Evolutionary conservation across 2,888 invertebrate genomes (phyloP).

Genomic region (Ametastegia equiseti): DNA sequence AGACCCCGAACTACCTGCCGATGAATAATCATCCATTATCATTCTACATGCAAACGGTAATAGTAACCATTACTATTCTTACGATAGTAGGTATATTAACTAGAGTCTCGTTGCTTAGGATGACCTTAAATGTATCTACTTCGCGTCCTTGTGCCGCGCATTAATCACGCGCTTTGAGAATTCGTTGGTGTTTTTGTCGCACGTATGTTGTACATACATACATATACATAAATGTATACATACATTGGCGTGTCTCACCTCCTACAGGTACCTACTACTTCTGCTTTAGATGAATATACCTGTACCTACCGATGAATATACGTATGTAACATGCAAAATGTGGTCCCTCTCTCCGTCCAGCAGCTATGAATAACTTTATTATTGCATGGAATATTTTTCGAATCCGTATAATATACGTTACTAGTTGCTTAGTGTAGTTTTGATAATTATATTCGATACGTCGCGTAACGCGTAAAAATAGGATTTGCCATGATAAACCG

Average conservation of each 20-base stretch:
- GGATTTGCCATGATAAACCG: neutral
- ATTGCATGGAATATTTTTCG: slow-evolving; percentile 3
- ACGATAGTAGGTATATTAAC: neutral
- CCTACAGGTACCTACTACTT: neutral
- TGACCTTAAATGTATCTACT: slow-evolving; percentile 14
- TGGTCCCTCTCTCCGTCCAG: no score
- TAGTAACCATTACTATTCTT: neutral
- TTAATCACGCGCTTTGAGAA: slow-evolving; percentile 1
- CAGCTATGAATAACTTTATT: neutral
- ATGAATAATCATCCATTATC: slow-evolving; percentile 6
- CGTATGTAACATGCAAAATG: neutral
- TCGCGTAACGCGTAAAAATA: slow-evolving; percentile 5
- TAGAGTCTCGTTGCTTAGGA: neutral
- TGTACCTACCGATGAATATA: no score
- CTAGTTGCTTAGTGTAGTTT: neutral
- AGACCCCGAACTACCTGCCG: neutral
- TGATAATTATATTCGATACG: slow-evolving; percentile 2
- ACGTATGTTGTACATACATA: no score
- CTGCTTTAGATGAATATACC: no score
- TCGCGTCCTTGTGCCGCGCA: neutral
- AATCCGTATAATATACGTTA: neutral
- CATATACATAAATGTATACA: no score
- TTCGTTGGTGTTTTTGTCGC: neutral
- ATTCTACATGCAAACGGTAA: neutral
- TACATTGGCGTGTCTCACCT: neutral